Evolutionary conservation across 2,888 invertebrate genomes (phyloP), one percentile per base, ranked within the genome.

Genomic region (Phengaris arion): DNA sequence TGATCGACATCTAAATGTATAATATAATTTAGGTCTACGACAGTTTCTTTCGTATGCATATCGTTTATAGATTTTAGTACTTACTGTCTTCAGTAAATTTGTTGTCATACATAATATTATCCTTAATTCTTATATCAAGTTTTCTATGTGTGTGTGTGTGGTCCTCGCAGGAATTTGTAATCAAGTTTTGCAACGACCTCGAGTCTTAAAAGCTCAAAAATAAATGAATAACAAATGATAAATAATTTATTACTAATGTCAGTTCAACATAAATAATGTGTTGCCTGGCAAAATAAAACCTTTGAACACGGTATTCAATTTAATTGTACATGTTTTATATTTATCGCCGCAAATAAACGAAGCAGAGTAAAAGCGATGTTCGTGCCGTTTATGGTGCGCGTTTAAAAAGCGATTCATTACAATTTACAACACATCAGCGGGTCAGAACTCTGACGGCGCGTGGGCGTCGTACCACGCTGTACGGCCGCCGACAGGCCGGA

Each of bases 301-400:
- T 64, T 64, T 6, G 64, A 64, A 64, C 64, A 64, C 64, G 64
- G 64, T 6, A 64, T 35, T 59, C 45, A 35, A 64, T 64, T 64
- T 64, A 64, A 35, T 64, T 64, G 64, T 35, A 64, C 64, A 45
- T 45, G 64, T 64, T 64, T 64, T 64, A 64, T 64, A 64, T 64
- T 64, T 64, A 64, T 64, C 64, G 35, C 64, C 64, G 64, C 64
- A 64, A 64, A 64, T 64, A 64, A 64, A 64, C 64, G 64, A 64
- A 64, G 10, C 64, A 12, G 22, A 22, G 59, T 59, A 8, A 59
- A 15, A 12, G 64, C 64, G 64, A 64, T 6, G 64, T 45, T 64
- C 12, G 64, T 64, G 64, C 64, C 64, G 64, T 35, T 64, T 64
- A 35, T 45, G 64, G 64, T 64, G 12, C 64, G 64, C 35, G 64